These are phyloP conservation scores for Belgica antarctica DNA, from an alignment of 2,888 invertebrate genomes.

Conservation along the genomic window DNA sequence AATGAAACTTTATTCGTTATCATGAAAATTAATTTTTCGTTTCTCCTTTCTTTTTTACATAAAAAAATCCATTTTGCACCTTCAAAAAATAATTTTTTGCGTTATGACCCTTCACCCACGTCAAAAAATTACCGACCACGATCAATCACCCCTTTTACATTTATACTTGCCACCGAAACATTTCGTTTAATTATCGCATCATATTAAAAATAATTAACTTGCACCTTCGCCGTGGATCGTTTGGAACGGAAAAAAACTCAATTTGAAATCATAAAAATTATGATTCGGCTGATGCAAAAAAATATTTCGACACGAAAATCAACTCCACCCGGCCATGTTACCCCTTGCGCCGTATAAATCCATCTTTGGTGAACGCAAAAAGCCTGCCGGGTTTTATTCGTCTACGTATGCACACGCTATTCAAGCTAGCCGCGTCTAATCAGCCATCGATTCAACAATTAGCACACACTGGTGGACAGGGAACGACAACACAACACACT, in stretches of 20 bases:
- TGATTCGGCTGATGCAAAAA: neutral
- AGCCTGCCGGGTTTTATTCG: conserved; percentile 98
- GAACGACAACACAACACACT: conserved; percentile 24
- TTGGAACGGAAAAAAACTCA: conserved; percentile 21
- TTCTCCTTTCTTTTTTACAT: neutral
- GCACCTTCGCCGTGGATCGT: conserved; percentile 8
- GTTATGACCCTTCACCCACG: neutral
- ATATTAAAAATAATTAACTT: conserved; percentile 19
- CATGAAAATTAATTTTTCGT: conserved; percentile 33
- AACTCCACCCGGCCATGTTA: neutral
- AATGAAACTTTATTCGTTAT: conserved; percentile 33
- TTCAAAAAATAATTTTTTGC: conserved; percentile 11
- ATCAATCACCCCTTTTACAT: conserved; percentile 23
- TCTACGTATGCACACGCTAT: conserved; percentile 88
- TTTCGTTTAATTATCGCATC: neutral
- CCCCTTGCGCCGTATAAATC: neutral
- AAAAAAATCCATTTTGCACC: conserved; percentile 21
- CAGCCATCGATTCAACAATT: conserved; percentile 37
- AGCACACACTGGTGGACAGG: conserved; percentile 18
- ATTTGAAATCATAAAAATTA: conserved; percentile 30
- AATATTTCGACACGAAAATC: too few relatives aligned
- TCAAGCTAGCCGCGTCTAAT: conserved; percentile 24
- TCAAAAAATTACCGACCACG: neutral
- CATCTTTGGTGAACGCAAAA: conserved; percentile 46
- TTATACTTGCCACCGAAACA: neutral